phyloP scores from a whole-genome alignment of 2,113 vertebrate genomes.

The Rana temporaria region DNA sequence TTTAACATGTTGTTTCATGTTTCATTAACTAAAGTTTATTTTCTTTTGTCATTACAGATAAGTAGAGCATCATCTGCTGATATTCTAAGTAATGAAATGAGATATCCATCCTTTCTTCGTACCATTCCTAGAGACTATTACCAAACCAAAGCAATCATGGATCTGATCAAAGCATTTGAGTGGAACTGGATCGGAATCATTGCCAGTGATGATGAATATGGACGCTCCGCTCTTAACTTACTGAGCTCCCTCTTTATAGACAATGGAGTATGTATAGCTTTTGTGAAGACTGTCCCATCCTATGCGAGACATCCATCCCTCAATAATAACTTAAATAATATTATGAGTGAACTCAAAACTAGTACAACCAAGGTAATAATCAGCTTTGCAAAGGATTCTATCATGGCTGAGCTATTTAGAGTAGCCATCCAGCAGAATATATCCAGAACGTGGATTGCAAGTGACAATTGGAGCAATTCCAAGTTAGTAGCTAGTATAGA shows the following conservation, averaged over 20 bases:
- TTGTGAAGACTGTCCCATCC: slow-evolving; percentile 62
- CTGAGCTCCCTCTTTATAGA: slow-evolving; percentile 61
- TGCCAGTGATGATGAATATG: slow-evolving; percentile 71
- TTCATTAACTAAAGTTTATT: neutral
- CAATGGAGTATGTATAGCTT: slow-evolving; percentile 65
- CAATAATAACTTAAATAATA: slow-evolving; percentile 31
- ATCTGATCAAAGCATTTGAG: slow-evolving; percentile 61
- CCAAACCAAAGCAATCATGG: slow-evolving; percentile 68
- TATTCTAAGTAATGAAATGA: slow-evolving; percentile 64
- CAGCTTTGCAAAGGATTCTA: slow-evolving; percentile 63
- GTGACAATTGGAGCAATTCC: slow-evolving; percentile 69
- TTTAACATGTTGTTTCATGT: neutral
- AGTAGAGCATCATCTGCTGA: slow-evolving; percentile 68
- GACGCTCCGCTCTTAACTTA: slow-evolving; percentile 64
- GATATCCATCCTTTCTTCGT: slow-evolving; percentile 67
- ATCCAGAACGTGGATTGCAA: slow-evolving; percentile 70
- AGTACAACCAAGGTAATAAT: slow-evolving; percentile 67
- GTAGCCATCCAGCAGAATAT: slow-evolving; percentile 65
- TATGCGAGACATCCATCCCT: slow-evolving; percentile 47
- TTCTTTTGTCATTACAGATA: slow-evolving; percentile 60
- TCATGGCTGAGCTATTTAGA: slow-evolving; percentile 64
- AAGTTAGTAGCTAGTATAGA: slow-evolving; percentile 58
- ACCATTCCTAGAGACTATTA: slow-evolving; percentile 72
- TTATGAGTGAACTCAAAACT: slow-evolving; percentile 59
- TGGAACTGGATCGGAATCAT: slow-evolving; percentile 76